Evolutionary conservation across 2,888 invertebrate species (phyloP), one percentile per base, ranked within the genome.

Genomic region (Cantharis rustica): DNA sequence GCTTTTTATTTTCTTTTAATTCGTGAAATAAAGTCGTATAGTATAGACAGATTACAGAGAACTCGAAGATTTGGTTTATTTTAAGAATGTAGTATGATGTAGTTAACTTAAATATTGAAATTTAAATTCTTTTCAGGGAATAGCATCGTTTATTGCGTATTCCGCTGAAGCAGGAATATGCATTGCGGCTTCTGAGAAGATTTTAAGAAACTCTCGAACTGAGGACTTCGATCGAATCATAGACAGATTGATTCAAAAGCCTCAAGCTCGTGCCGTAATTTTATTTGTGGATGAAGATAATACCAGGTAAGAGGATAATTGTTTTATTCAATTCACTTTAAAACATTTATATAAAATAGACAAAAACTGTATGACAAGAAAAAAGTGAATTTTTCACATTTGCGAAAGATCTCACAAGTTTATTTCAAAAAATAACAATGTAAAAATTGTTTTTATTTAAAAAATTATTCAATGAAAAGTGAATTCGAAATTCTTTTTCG

Each of bases 281-380:
- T 90, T 93, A 86, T 94, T 94, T 85, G 93, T 93, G 20, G 93
- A 93, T 84, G 93, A 94, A 86, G 94, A 94, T 85, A 93, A 93
- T 86, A 90, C 90, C 73, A 89, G 90, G 91, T 91, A 83, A 84
- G 82, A 74, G 16, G 71, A 31, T 20, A 66, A 20, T 66, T 66
- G 16, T 10, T 66, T 66, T 20, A 66, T 23, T 66, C n/a, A 20
- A n/a, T 20, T 66, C 11, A 16, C 10, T 63, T 17, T 10, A 13
- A 16, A 16, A 16, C 11, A 47, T 70, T 17, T 62, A 47, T 15
- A 26, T 66, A 13, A 62, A 62, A 17, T 71, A 23, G n/a, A 13
- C 13, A 16, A 15, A 16, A 69, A 16, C 4, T 47, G 20, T 61
- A 62, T 3, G 10, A 61, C 31, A 27, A 10, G 16, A 27, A 16